These are phyloP conservation scores for Eumacrocentrus americanus DNA, from an alignment of 2,888 invertebrate species.

Conservation along the genomic window DNA sequence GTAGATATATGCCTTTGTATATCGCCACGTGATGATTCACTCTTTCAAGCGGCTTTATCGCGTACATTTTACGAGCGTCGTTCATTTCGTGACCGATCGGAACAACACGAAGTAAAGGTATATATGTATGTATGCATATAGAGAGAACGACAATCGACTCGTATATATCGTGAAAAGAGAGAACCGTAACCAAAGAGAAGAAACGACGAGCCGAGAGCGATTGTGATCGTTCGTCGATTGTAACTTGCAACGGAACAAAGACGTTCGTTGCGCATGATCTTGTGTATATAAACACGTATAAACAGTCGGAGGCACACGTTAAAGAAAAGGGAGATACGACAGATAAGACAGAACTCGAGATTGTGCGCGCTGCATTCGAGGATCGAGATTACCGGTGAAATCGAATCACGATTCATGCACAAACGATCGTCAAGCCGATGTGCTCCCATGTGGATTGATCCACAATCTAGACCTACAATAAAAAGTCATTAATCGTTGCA, in stretches of 20 bases:
- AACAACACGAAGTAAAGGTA: neutral
- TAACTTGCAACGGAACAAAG: neutral
- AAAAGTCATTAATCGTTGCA: neutral
- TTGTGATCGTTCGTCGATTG: constrained; percentile 1
- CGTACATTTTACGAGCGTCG: constrained; percentile 11
- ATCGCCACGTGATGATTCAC: constrained; percentile 16
- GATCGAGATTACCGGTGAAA: constrained; percentile 15
- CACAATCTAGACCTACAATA: neutral
- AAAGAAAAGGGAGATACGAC: neutral
- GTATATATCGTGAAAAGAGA: neutral
- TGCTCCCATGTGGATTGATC: neutral
- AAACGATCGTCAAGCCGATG: neutral
- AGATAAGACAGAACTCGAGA: constrained; percentile 9
- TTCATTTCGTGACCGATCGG: constrained; percentile 15
- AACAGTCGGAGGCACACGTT: neutral
- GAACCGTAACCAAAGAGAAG: too few relatives aligned
- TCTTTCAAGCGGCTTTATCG: constrained; percentile 12
- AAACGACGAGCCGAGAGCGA: too few relatives aligned
- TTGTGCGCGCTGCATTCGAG: constrained; percentile 6
- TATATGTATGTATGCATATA: neutral
- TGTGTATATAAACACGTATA: neutral
- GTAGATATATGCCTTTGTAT: neutral
- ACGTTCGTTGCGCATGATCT: constrained; percentile 1
- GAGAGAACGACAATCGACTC: neutral
- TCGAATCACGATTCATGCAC: constrained; percentile 17